Evolutionary conservation across 1,140 invertebrate species (phyloP).

Genomic region (Glossosoma conforme): DNA sequence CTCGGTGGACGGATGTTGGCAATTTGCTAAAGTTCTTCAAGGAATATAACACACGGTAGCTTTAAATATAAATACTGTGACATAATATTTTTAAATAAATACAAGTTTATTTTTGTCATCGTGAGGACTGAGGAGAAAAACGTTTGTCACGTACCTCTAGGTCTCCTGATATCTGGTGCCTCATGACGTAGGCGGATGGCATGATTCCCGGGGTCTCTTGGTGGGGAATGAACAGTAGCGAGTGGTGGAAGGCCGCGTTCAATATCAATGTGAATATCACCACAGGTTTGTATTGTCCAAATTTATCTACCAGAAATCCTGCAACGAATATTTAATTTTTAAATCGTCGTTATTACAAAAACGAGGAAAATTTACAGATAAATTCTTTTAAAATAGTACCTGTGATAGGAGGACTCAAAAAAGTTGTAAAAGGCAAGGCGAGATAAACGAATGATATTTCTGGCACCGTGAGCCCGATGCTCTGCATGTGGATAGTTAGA

Average conservation of each 20-base stretch:
- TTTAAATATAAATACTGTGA: conserved; percentile 26
- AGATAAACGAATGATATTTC: conserved; percentile 82
- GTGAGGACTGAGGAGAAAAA: background rate
- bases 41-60: conserved; percentile 34
- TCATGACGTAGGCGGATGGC: conserved; percentile 65
- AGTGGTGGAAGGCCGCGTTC: conserved; percentile 68
- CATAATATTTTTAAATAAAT: conserved; percentile 9
- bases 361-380: conserved; percentile 4
- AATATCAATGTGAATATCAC: conserved; percentile 67
- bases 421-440: conserved; percentile 74
- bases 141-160: conserved; percentile 57
- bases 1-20: conserved; percentile 45
- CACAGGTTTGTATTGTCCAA: conserved; percentile 75
- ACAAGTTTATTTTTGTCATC: too few species aligned
- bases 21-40: conserved; percentile 52
- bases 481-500: conserved; percentile 82
- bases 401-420: conserved; percentile 73
- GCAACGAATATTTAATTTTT: conserved; percentile 24
- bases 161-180: conserved; percentile 60
- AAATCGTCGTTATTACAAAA: conserved; percentile 8
- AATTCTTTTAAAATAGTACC: conserved; percentile 43
- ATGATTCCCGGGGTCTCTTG: conserved; percentile 67
- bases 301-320: conserved; percentile 76
- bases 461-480: conserved; percentile 74
- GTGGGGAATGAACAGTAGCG: conserved; percentile 65